Conservation (phyloP, 2,797 vertebrate species). For the Mormyrops attenuatus region DNA sequence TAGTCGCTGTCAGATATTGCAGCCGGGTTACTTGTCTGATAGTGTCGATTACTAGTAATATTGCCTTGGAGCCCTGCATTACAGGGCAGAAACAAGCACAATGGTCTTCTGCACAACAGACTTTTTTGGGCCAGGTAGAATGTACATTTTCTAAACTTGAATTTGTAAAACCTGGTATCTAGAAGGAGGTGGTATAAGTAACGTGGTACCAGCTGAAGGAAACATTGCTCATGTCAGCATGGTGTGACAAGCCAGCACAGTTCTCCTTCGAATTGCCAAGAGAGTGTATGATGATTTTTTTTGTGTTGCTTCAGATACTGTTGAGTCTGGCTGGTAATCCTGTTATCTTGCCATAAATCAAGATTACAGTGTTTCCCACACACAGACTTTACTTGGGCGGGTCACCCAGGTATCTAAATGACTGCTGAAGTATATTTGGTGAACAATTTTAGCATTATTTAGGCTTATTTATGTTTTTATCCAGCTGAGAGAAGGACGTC, state of each 20-base stretch:
- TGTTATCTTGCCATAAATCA: neutral
- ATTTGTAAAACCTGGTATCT: neutral
- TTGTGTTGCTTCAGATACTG: neutral
- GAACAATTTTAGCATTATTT: neutral
- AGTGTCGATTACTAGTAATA: neutral
- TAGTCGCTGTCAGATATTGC: neutral
- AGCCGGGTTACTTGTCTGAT: neutral
- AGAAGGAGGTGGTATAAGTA: neutral
- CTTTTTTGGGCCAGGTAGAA: neutral
- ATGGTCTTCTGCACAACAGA: neutral
- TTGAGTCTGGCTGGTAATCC: neutral
- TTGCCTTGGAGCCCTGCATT: neutral
- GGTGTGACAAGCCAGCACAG: neutral
- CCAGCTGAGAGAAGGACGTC: neutral
- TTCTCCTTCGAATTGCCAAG: neutral
- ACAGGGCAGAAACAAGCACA: neutral
- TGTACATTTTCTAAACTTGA: neutral
- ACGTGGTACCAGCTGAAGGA: neutral
- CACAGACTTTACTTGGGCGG: neutral
- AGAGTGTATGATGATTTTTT: neutral
- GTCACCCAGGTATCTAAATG: neutral
- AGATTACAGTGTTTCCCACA: neutral
- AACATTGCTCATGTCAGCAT: neutral
- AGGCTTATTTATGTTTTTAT: neutral
- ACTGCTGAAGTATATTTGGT: neutral